phyloP scores from a whole-genome alignment of 2,113 vertebrate species.

The Machaerirhynchus nigripectus region DNA sequence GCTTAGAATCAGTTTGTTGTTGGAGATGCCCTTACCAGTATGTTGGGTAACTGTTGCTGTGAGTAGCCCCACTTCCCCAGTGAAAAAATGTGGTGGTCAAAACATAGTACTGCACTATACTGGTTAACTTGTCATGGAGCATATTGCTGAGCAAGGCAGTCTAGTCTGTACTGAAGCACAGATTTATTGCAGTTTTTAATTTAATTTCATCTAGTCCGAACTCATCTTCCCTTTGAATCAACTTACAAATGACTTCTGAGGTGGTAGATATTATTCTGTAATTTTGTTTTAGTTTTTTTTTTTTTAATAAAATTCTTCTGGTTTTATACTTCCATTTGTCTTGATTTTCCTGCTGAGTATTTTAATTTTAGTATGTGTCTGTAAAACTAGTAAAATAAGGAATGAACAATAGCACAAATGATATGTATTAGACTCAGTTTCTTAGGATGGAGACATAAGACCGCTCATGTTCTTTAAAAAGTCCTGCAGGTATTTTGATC shows the following conservation, averaged over 20 bases:
- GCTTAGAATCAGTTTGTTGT: background rate
- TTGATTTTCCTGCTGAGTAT: background rate
- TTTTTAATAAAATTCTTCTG: background rate
- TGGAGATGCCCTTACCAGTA: background rate
- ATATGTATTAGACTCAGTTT: background rate
- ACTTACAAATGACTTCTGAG: background rate
- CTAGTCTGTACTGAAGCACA: background rate
- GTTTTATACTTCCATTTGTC: background rate
- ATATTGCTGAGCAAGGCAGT: background rate
- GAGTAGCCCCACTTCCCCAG: background rate
- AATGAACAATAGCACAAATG: background rate
- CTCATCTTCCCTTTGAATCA: background rate
- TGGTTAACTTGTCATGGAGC: background rate
- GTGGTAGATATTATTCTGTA: background rate
- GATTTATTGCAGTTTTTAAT: background rate
- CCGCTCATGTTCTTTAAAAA: background rate
- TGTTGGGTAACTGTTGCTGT: background rate
- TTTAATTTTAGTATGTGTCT: background rate
- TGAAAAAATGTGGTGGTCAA: background rate
- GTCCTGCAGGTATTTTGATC: constrained; percentile 51
- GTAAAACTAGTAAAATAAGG: background rate
- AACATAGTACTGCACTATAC: background rate
- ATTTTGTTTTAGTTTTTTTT: background rate
- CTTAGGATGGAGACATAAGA: background rate
- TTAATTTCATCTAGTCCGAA: background rate